These are phyloP conservation scores for Scomberomorus guttatus DNA, from an alignment of 2,797 vertebrate species.

Conservation along the genomic window DNA sequence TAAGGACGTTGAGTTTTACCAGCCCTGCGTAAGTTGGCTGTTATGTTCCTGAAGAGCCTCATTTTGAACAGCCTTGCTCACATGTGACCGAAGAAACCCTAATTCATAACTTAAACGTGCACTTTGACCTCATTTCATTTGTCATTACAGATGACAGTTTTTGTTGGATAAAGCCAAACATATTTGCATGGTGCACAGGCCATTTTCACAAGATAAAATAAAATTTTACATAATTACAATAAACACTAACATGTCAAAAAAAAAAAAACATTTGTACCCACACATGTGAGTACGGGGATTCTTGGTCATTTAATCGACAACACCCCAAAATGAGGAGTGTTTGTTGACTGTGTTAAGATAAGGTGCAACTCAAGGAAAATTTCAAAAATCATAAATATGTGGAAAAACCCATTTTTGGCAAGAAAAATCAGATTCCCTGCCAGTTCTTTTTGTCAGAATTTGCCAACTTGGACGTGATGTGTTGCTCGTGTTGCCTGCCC, in stretches of 20 bases:
- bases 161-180: not conserved
- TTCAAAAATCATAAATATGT: not conserved
- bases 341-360: slow-evolving; percentile 13
- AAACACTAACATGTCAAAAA: not conserved
- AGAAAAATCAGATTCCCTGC: not conserved
- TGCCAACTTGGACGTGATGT: not conserved
- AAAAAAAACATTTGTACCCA: not conserved
- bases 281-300: too few species aligned
- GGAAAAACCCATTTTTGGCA: not conserved
- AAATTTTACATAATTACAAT: not conserved
- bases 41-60: not conserved
- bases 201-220: not conserved
- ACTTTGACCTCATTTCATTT: not conserved
- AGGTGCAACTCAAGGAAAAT: not conserved
- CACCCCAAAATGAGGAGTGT: not conserved
- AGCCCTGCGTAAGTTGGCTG: not conserved
- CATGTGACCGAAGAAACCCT: not conserved
- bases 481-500: slow-evolving; percentile 19
- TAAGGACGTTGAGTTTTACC: not conserved
- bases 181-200: not conserved
- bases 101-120: not conserved
- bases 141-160: not conserved
- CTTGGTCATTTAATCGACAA: not conserved
- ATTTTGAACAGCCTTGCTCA: too few species aligned
- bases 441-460: slow-evolving; percentile 28